Base-by-base conservation (phyloP, 1,140 invertebrate genomes). In the Ostrea denselamellosa region DNA sequence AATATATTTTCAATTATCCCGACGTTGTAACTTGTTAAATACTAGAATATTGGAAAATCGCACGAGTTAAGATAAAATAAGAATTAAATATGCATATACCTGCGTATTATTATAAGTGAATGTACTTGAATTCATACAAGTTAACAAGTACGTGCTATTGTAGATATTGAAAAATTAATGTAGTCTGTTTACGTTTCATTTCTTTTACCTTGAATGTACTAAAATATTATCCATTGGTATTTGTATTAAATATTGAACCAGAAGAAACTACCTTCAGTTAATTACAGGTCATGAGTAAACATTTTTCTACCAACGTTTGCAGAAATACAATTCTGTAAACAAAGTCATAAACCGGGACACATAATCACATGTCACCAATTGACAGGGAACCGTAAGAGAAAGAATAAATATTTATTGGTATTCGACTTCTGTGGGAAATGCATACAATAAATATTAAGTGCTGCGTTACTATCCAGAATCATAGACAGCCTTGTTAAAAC, bases 251-350 rank as follows among this genome's bases (percentile, higher is more conserved):
- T 28, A 77, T 77, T 25, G 28, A 34, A 25, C 68, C 25, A 77
- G 68, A 25, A 25, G 68, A 25, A 28, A 28, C 28, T 77, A 25
- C 28, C 68, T 25, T 1, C 34, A 34, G 68, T 77, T 77, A 77
- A 77, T 77, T 77, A 77, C 68, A 77, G 28, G 25, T 28, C 28
- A 2, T 28, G 68, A 14, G 68, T 77, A 77, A 77, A 77, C 28
- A 34, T 77, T 77, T 77, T 25, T 34, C 12, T 14, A 10, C 22
- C 14, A 77, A 3, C 68, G 68, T 77, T 77, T 77, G 68, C 34
- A 34, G 68, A 77, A 77, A 28, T 28, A 34, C 28, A 25, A 25
- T 25, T 77, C 28, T 77, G 68, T 25, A 77, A 77, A 77, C 68
- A 77, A 25, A 14, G 68, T 77, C 25, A 28, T 77, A 77, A 34